Evolutionary conservation across 2,113 vertebrate species (phyloP).

Genomic region (Mus musculus): GRCm39 chrX:155343501-155344000

Average conservation of each 20-base stretch:
- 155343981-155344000: no score
- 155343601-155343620: neutral
- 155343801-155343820: neutral
- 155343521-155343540: neutral
- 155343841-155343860: no score
- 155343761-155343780: constrained; percentile 55
- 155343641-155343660: neutral
- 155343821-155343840: no score
- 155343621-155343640: neutral
- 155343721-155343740: constrained; percentile 24
- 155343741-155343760: constrained; percentile 43
- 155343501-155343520: neutral
- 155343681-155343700: neutral
- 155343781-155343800: constrained; percentile 58
- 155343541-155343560: neutral
- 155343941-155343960: no score
- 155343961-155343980: no score
- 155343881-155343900: no score
- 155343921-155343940: no score
- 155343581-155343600: neutral
- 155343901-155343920: no score
- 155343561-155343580: neutral
- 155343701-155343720: neutral
- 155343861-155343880: no score
- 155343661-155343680: neutral